phyloP scores from a whole-genome alignment of 2,888 invertebrate genomes.

The Odontomyia ornata region DNA sequence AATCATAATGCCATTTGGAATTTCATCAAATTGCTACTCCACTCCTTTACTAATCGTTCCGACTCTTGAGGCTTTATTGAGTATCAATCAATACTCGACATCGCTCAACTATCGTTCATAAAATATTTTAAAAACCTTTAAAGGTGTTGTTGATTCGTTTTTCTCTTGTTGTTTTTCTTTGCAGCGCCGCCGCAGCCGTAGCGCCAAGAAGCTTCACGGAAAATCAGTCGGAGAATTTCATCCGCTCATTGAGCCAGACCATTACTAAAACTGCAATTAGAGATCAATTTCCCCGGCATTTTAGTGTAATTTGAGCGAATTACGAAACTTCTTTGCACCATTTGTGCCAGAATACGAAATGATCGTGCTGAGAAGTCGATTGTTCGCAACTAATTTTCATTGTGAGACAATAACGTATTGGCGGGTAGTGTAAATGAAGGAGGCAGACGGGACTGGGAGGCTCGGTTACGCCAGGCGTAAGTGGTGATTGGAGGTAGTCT shows the following conservation, averaged over 20 bases:
- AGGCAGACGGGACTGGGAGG: background rate
- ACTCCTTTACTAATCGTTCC: slow-evolving; percentile 2
- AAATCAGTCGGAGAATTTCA: slow-evolving; percentile 4
- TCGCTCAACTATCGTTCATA: slow-evolving; percentile 25
- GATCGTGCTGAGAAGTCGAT: slow-evolving; percentile 48
- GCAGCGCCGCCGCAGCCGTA: background rate
- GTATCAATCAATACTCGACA: slow-evolving; percentile 23
- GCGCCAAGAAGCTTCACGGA: background rate
- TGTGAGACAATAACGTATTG: background rate
- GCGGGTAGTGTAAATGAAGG: background rate
- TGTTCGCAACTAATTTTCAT: slow-evolving; percentile 7
- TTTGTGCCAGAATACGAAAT: slow-evolving; percentile 48
- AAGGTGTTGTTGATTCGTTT: too few species aligned
- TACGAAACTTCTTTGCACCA: slow-evolving; percentile 48
- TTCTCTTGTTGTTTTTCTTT: too few species aligned
- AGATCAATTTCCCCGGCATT: slow-evolving; percentile 31
- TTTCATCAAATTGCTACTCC: slow-evolving; percentile 15
- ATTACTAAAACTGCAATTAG: slow-evolving; percentile 38
- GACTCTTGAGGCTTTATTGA: background rate
- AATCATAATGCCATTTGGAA: slow-evolving; percentile 12
- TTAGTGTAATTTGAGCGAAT: slow-evolving; percentile 32
- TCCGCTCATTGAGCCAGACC: slow-evolving; percentile 5
- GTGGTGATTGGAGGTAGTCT: background rate
- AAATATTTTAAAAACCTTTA: slow-evolving; percentile 12
- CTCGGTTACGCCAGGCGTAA: background rate